A percentile compares a stretch with the other conserved stretches of the same genome.
phyloP scores from a whole-genome alignment of 2,888 invertebrate genomes.

The Pasiphila rectangulata region DNA sequence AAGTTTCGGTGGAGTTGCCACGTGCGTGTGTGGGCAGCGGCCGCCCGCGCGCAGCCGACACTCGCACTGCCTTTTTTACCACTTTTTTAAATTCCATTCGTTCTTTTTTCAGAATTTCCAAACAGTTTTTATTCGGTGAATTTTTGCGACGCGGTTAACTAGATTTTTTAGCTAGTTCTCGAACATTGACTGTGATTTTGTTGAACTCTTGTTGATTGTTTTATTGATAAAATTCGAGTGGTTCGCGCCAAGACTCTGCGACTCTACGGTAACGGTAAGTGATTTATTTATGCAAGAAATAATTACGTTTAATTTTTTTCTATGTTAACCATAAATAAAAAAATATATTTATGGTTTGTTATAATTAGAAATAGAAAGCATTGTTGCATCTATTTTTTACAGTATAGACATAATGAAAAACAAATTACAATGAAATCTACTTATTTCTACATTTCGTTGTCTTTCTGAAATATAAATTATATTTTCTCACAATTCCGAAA shows the following conservation, averaged over 20 bases:
- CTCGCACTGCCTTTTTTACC: slow-evolving; percentile 30
- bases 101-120: slow-evolving; percentile 38
- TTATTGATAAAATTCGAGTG: slow-evolving; percentile 51
- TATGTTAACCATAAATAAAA: no score
- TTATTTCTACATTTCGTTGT: no score
- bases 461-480: no score
- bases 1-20: slow-evolving; percentile 62
- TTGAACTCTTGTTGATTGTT: slow-evolving; percentile 68
- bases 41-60: slow-evolving; percentile 33
- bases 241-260: slow-evolving; percentile 31
- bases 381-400: no score
- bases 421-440: no score
- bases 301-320: no score
- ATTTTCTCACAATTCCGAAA: no score
- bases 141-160: slow-evolving; percentile 47
- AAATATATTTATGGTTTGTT: no score
- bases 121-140: slow-evolving; percentile 45
- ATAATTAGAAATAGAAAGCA: no score
- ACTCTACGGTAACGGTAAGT: slow-evolving; percentile 64
- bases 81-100: slow-evolving; percentile 32
- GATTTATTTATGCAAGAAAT: neutral
- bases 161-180: slow-evolving; percentile 50
- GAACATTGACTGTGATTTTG: slow-evolving; percentile 73
- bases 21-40: slow-evolving; percentile 65
- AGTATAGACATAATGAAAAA: no score